Evolutionary conservation across 2,797 vertebrate species (phyloP).

Genomic region (Calcarius lapponicus): DNA sequence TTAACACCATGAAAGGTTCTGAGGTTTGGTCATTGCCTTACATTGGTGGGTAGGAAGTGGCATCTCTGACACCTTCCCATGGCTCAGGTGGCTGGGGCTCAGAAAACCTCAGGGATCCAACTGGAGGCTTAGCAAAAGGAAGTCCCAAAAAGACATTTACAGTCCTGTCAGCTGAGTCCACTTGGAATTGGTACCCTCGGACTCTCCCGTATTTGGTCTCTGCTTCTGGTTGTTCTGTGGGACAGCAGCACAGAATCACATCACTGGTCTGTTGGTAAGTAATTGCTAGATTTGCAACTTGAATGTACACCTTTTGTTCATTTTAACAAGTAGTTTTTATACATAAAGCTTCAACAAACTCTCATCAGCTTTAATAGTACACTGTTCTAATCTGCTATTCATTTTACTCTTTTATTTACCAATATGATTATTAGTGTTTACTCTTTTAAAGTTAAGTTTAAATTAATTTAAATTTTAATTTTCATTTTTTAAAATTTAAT

Average conservation of each 20-base stretch:
- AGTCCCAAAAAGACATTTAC: conserved; percentile 79
- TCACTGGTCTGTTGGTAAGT: background rate
- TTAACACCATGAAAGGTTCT: background rate
- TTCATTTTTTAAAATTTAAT: no score
- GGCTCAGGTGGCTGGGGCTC: conserved; percentile 75
- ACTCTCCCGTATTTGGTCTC: conserved; percentile 70
- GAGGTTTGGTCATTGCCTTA: conserved; percentile 47
- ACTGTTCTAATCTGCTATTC: background rate
- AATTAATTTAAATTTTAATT: no score
- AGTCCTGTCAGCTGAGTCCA: conserved; percentile 67
- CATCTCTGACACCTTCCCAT: conserved; percentile 80
- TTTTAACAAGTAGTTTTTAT: background rate
- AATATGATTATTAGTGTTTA: background rate
- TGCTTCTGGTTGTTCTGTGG: conserved; percentile 56
- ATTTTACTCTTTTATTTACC: no score
- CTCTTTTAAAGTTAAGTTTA: no score
- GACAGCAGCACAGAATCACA: background rate
- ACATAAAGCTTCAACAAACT: background rate
- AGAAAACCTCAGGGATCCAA: conserved; percentile 79
- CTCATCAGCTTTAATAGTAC: background rate
- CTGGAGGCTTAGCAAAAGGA: conserved; percentile 83
- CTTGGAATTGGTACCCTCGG: conserved; percentile 64
- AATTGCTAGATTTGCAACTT: background rate
- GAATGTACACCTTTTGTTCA: background rate
- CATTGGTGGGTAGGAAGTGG: conserved; percentile 79